Evolutionary conservation across 2,113 vertebrate species (phyloP).

Genomic region (Austrofundulus limnaeus): DNA sequence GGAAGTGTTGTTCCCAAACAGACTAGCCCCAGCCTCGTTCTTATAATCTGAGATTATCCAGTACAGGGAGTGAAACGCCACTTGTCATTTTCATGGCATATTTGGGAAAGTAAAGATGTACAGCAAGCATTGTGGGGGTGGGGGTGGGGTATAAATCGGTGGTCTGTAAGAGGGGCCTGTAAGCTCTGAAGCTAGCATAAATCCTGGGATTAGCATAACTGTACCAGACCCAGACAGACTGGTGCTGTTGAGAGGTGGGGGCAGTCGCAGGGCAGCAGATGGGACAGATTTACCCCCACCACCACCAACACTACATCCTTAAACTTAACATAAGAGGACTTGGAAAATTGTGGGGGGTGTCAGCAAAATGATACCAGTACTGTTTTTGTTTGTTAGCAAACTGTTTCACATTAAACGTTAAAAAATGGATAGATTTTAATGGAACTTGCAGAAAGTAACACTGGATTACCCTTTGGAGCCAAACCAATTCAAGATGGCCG

Average conservation of each 20-base stretch:
- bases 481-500: no score
- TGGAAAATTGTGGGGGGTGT: slow-evolving; percentile 52
- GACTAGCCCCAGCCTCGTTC: slow-evolving; percentile 40
- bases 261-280: slow-evolving; percentile 64
- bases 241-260: slow-evolving; percentile 31
- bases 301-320: slow-evolving; percentile 46
- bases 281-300: slow-evolving; percentile 65
- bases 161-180: slow-evolving; percentile 53
- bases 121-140: background rate
- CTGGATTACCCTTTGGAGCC: no score
- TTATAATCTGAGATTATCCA: slow-evolving; percentile 62
- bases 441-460: no score
- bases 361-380: slow-evolving; percentile 53
- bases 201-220: slow-evolving; percentile 70
- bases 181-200: slow-evolving; percentile 55
- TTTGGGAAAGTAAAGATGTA: slow-evolving; percentile 63
- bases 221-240: slow-evolving; percentile 74
- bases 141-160: slow-evolving; percentile 38
- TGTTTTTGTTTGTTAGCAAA: no score
- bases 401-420: no score
- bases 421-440: no score
- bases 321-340: slow-evolving; percentile 52
- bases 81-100: slow-evolving; percentile 61
- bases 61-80: slow-evolving; percentile 26
- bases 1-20: slow-evolving; percentile 19